Percentiles rank a stretch among this genome's conserved stretches.
Evolutionary conservation across 2,113 vertebrate genomes (phyloP).

Genomic region (Erythrolamprus reginae): DNA sequence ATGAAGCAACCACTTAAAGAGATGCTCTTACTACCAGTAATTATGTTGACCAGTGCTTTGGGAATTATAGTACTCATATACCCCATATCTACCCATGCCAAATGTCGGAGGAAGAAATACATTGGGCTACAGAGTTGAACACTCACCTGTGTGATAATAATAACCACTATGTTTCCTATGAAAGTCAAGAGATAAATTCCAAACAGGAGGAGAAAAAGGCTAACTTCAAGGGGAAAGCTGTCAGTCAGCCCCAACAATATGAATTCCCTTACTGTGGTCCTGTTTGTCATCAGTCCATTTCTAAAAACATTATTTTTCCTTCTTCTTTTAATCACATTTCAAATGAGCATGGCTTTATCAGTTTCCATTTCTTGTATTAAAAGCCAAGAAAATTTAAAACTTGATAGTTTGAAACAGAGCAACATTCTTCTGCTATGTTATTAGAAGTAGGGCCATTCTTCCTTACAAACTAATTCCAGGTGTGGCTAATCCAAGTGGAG

Average conservation of each 20-base stretch:
- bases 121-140: conserved; percentile 19
- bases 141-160: conserved; percentile 1
- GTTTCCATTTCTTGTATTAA: neutral
- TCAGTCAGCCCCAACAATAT: neutral
- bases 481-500: neutral
- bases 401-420: neutral
- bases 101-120: conserved; percentile 32
- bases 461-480: neutral
- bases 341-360: neutral
- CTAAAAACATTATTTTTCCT: neutral
- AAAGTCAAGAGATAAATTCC: neutral
- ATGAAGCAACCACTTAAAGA: conserved; percentile 24
- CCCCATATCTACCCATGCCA: conserved; percentile 20
- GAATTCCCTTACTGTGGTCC: neutral
- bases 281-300: neutral
- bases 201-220: neutral
- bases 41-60: conserved; percentile 6
- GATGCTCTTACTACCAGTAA: neutral
- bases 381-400: neutral
- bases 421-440: neutral
- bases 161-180: conserved; percentile 7
- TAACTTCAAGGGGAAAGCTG: neutral
- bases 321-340: neutral
- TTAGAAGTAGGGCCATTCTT: neutral
- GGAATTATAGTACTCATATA: conserved; percentile 25